These are phyloP conservation scores for Bambusicola thoracicus DNA, from an alignment of 2,113 vertebrate genomes.

Conservation along the genomic window DNA sequence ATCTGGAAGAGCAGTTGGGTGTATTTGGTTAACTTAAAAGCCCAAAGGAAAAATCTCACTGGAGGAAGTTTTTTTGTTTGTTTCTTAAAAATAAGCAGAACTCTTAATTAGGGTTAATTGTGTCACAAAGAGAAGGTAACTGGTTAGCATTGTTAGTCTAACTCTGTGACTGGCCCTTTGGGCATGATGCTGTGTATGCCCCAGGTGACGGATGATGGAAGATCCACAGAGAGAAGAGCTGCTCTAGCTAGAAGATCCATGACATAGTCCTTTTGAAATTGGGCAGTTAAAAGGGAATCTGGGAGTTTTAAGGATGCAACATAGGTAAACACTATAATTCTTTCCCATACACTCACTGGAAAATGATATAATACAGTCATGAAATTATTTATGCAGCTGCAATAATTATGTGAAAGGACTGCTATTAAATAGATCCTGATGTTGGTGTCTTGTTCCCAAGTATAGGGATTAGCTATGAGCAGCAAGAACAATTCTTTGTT, in stretches of 20 bases:
- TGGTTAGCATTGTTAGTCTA: slow-evolving; percentile 19
- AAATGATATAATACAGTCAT: neutral
- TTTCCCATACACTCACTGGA: neutral
- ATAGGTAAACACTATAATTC: neutral
- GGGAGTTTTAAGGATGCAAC: neutral
- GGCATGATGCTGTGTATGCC: neutral
- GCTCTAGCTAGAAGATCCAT: neutral
- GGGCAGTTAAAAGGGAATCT: neutral
- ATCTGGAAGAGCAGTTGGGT: neutral
- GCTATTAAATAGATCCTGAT: neutral
- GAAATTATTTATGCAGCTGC: neutral
- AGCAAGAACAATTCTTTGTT: neutral
- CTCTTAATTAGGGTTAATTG: slow-evolving; percentile 33
- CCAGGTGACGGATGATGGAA: neutral
- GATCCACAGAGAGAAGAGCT: neutral
- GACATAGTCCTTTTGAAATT: neutral
- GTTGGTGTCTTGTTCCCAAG: neutral
- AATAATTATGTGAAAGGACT: neutral
- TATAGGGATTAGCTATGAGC: neutral
- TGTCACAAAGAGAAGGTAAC: neutral
- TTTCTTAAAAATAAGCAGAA: neutral
- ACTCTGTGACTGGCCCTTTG: neutral
- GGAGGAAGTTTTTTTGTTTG: neutral
- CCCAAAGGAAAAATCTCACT: slow-evolving; percentile 16
- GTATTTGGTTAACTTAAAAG: slow-evolving; percentile 13